Base-by-base conservation (phyloP, 2,113 vertebrate genomes). In the Cygnus buccinator region DNA sequence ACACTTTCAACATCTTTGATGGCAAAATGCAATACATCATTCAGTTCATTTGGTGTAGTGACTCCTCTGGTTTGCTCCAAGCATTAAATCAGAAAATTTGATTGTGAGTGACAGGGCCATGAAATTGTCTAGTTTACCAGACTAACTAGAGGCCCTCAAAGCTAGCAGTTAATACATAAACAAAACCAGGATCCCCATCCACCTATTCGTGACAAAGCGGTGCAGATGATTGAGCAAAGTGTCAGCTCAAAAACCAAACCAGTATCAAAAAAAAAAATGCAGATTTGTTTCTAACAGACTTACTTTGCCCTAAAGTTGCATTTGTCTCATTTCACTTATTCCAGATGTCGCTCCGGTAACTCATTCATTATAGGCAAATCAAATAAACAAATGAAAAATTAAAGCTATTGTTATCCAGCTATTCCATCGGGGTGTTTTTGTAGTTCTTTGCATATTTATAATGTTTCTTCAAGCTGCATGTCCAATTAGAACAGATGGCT, bases 351-450 rank as follows among this genome's bases (percentile, higher is more conserved):
- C 77, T 92, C 81, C 91, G 82, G 93, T 57, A 91, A 80, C 95
- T 94, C 94, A 82, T 83, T 95, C 88, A 78, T 95, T 90, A 75
- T 75, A 70, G 92, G 92, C 90, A 97, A 97, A 98, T 97, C 97
- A 97, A 97, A 97, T 91, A 97, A 98, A 98, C 98, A 98, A 98
- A 98, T 98, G 97, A 97, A 98, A 98, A 98, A 98, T 98, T 97
- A 98, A 98, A 93, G 78, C 91, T 72, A 94, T 98, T 97, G 98
- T 98, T 97, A 97, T 74, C 94, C 94, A 93, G 96, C 96, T 63
- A 66, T 33, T 79, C 91, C 73, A 58, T 71, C 31, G 35, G 84
- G 67, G 62, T 44, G 31, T 55, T 55, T 67, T 61, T 62, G 22
- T 31, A 29, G 48, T 55, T 71, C 84, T 92, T 68, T 95, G 95